Evolutionary conservation across 2,113 vertebrate species (phyloP), one percentile per base, ranked within the genome.

Genomic region (Speoplatyrhinus poulsoni): DNA sequence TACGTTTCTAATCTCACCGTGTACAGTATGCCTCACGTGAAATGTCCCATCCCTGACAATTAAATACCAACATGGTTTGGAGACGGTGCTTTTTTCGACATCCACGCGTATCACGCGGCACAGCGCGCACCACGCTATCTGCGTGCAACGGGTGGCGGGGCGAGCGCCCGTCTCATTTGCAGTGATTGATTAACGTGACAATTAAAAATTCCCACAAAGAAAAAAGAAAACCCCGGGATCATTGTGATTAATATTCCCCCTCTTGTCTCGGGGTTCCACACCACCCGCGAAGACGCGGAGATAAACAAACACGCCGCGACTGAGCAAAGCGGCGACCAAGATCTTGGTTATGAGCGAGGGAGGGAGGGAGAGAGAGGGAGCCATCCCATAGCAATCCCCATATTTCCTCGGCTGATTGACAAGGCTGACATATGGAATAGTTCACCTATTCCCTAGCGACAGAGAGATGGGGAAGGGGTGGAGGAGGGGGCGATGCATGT

Each of bases 341-440:
- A 79, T 84, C 82, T 77, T 79, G 80, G 65, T 8, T 8, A 55
- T 47, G 54, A 76, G 52, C 33, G 75, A 50, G 52, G 59, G 46
- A 46, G 77, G 55, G 46, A 48, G 68, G 1, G 53, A 70, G 65
- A 53, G 66, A 77, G 81, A 65, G 79, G 15, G 77, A 87, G 83
- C 4, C 36, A 41, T 41, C 36, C 36, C 36, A 41, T 41, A 58
- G 56, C 70, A 93, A 93, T 95, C 96, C 94, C 95, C 94, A 95
- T 94, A 95, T 96, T 95, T 88, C 84, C 94, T 91, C 90, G 75
- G 90, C 92, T 98, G 96, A 99, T 96, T 99, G 97, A 98, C 96
- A 99, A 96, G 95, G 89, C 95, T 99, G 96, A 98, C 97, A 99
- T 98, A 98, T 98, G 96, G 96, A 98, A 99, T 98, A 98, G 96